Conservation (phyloP, 2,888 invertebrate species). For the Acanthosepion pharaonis region DNA sequence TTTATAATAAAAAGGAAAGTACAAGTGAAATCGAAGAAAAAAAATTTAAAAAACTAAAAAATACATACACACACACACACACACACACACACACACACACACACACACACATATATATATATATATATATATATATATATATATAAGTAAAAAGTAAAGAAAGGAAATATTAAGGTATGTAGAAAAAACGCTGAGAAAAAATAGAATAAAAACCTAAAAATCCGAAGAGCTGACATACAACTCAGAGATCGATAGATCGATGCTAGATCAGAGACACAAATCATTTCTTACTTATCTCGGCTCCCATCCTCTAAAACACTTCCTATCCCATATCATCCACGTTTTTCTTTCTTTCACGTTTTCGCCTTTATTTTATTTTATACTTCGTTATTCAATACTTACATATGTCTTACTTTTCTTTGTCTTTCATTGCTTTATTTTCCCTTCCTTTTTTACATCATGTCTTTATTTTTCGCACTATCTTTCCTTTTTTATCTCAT, state of each 20-base stretch:
- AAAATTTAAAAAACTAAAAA: too few species aligned
- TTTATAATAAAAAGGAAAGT: too few species aligned
- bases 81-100: too few species aligned
- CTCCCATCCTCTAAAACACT: background rate
- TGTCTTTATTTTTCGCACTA: background rate
- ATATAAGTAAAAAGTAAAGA: background rate
- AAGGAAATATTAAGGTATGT: too few species aligned
- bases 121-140: background rate
- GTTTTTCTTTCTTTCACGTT: background rate
- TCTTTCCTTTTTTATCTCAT: background rate
- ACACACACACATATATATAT: too few species aligned
- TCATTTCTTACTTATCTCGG: conserved; percentile 20
- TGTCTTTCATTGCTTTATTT: background rate
- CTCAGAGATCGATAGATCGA: background rate
- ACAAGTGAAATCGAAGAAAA: too few species aligned
- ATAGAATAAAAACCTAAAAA: too few species aligned
- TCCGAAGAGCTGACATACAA: background rate
- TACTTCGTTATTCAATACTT: background rate
- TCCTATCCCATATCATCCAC: background rate
- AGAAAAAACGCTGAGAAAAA: too few species aligned
- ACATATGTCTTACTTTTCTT: background rate
- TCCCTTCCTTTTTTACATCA: background rate
- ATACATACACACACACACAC: too few species aligned
- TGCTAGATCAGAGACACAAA: background rate
- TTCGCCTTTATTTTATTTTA: background rate